Base-by-base conservation (phyloP, 2,113 vertebrate species). In the Marmota flaviventris region DNA sequence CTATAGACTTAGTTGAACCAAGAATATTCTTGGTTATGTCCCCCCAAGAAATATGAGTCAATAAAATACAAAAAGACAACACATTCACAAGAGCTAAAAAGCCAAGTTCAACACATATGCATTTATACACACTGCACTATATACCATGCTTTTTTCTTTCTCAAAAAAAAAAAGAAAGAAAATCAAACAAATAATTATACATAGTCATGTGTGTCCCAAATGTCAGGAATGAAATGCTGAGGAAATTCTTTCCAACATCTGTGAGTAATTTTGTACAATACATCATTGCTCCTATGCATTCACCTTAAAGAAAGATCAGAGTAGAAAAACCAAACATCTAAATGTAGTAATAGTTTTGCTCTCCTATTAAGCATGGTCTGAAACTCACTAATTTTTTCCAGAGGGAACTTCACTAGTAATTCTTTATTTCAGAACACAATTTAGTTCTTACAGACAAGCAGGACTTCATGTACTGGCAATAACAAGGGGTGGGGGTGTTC, bases 131-230 rank as follows among this genome's bases (percentile, higher is more conserved):
- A 89, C 12, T 61, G 70, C 34, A 53, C 2, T 70, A 83, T n/a
- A 37, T 39, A 75, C 25, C 56, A 76, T 51, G 20, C 20, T 29
- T 77, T 85, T 61, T 42, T 25, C 53, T 29, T 24, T 51, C 27
- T 32, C 11, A 77, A 61, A 90, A 81, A 67, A 92, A 96, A 77
- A 61, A 90, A 81, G 61, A 92, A 98, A 69, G 45, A 98, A 96
- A 97, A 97, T 94, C 95, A 97, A 97, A 93, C 88, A 98, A 32
- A 1, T 96, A 95, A 91, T 96, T 95, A 81, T 14, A 96, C 81
- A 98, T 5, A 89, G 92, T 58, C 96, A 97, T 86, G 67, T 95
- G 91, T 91, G n/a, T 90, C 92, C 95, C 95, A 98, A 98, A 98
- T 48, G 27, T 84, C 85, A 95, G 77, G 95, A 97, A n/a, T 39